Base-by-base conservation (phyloP, 2,888 invertebrate species). In the Hypsopygia costalis region DNA sequence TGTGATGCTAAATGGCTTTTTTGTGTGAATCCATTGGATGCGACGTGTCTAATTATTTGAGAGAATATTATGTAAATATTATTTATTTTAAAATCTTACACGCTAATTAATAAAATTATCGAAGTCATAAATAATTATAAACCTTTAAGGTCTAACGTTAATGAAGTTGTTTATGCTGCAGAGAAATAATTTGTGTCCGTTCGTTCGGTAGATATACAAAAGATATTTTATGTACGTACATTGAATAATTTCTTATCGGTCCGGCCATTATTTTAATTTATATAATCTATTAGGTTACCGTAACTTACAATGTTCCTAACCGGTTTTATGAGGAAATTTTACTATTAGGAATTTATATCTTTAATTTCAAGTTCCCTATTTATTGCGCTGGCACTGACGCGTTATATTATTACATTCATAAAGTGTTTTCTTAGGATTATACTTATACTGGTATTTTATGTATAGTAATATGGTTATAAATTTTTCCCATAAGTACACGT, bases 331-430 rank as follows among this genome's bases (percentile, higher is more conserved):
- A 36, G 43, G 46, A 36, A 28, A 16, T 20, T n/a, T 29, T 21
- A 28, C 11, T 25, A 35, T 35, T 32, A 22, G 12, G 28, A 40
- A 37, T 42, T 46, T 42, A 42, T 25, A 35, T 40, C 38, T 32
- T 16, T 37, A 43, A 43, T 40, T 34, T 43, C 28, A 31, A 27
- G 34, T 46, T 46, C 36, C 34, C 37, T 45, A 36, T 46, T 46
- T 46, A 42, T 42, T 25, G 34, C 37, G 37, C 21, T 36, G 29
- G 42, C 37, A 37, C 40, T 40, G 37, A 11, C 31, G 21, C n/a
- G n/a, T n/a, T n/a, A n/a, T n/a, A n/a, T n/a, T n/a, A n/a, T n/a
- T n/a, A 37, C 34, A 34, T 36, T 40, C 36, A 8, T 25, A 21
- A 7, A 10, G 25, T 8, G 11, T 11, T 34, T 21, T 34, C 12